phyloP scores from a whole-genome alignment of 2,113 vertebrate species.

The Nannobrachium achirus region DNA sequence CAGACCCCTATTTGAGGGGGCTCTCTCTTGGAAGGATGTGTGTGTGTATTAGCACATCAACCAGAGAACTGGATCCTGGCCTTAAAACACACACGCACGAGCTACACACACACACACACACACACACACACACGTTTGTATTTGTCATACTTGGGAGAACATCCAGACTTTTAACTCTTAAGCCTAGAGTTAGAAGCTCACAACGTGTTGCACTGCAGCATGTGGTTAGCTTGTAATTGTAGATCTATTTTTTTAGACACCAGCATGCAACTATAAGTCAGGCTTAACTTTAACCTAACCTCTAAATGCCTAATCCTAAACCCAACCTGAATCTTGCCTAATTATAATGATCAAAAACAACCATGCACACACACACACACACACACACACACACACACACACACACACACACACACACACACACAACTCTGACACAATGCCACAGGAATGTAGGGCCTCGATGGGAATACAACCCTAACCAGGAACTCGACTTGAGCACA shows the following conservation, averaged over 20 bases:
- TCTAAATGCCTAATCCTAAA: too few species aligned
- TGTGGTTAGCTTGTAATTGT: too few species aligned
- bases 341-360: too few species aligned
- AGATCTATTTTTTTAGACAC: too few species aligned
- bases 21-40: not conserved
- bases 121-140: not conserved
- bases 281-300: too few species aligned
- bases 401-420: constrained; percentile 9
- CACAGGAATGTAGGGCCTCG: constrained; percentile 27
- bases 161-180: too few species aligned
- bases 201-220: too few species aligned
- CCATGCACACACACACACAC: constrained; percentile 11
- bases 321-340: too few species aligned
- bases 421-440: constrained; percentile 25
- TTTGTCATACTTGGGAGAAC: too few species aligned
- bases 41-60: constrained; percentile 1
- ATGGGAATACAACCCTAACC: constrained; percentile 30
- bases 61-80: not conserved
- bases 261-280: too few species aligned
- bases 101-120: not conserved
- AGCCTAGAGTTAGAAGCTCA: too few species aligned
- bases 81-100: not conserved
- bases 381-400: constrained; percentile 11
- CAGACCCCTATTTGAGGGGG: not conserved
- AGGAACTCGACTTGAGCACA: constrained; percentile 38